phyloP scores from a whole-genome alignment of 2,888 invertebrate genomes.

The Apocheima hispidaria region DNA sequence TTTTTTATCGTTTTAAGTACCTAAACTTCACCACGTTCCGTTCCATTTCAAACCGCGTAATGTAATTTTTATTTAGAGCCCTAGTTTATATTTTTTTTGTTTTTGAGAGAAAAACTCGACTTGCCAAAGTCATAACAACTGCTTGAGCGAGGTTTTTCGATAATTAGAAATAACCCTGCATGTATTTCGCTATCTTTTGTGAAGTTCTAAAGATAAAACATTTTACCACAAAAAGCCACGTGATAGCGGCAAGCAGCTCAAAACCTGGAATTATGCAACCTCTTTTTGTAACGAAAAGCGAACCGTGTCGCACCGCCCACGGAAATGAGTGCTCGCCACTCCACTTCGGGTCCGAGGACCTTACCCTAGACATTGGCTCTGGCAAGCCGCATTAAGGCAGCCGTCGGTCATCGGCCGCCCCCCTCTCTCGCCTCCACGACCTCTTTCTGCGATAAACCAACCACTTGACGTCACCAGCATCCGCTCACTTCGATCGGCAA shows the following conservation, averaged over 20 bases:
- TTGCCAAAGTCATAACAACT: too few relatives aligned
- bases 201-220: too few relatives aligned
- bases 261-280: constrained; percentile 62
- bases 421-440: constrained; percentile 69
- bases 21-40: too few relatives aligned
- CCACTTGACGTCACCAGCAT: constrained; percentile 62
- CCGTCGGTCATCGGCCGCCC: constrained; percentile 79
- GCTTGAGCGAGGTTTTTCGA: too few relatives aligned
- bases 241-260: constrained; percentile 28
- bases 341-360: constrained; percentile 71
- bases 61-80: too few relatives aligned
- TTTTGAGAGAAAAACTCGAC: too few relatives aligned
- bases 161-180: too few relatives aligned
- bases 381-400: constrained; percentile 68
- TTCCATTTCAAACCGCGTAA: too few relatives aligned
- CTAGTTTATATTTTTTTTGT: too few relatives aligned
- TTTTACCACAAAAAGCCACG: background rate
- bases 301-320: constrained; percentile 69
- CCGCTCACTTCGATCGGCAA: constrained; percentile 53
- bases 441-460: constrained; percentile 72
- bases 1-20: too few relatives aligned
- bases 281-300: constrained; percentile 61
- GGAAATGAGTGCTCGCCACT: constrained; percentile 62
- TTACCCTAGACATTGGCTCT: constrained; percentile 81
- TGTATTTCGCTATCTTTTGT: background rate